These are phyloP conservation scores for Triplophysa siluroides DNA, from an alignment of 2,113 vertebrate genomes.

Conservation along the genomic window DNA sequence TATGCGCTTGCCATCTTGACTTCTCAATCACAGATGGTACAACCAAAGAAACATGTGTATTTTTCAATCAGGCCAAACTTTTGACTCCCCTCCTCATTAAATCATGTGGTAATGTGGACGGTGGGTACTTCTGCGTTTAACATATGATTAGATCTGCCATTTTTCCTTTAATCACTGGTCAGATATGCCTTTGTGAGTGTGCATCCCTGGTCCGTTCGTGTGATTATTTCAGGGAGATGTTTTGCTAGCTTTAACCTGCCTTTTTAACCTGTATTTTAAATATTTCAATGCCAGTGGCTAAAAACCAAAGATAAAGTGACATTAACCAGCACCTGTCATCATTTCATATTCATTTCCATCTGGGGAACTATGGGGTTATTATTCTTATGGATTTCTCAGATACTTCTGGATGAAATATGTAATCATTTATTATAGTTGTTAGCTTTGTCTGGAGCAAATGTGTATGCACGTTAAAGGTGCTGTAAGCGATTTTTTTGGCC, in stretches of 20 bases:
- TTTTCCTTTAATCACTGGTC: neutral
- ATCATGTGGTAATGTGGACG: neutral
- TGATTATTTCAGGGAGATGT: slow-evolving; percentile 57
- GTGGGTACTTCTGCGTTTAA: neutral
- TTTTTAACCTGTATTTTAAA: slow-evolving; percentile 39
- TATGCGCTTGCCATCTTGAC: slow-evolving; percentile 66
- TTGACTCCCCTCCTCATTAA: neutral
- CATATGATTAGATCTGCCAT: neutral
- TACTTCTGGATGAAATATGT: neutral
- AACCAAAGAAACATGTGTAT: slow-evolving; percentile 31
- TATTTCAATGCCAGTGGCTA: slow-evolving; percentile 59
- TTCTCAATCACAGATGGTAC: slow-evolving; percentile 41
- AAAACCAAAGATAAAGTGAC: slow-evolving; percentile 58
- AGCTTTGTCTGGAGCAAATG: neutral
- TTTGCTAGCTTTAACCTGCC: slow-evolving; percentile 52
- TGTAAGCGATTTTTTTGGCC: neutral
- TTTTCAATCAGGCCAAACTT: slow-evolving; percentile 23
- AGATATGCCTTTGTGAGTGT: neutral
- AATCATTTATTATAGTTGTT: neutral
- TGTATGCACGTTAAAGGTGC: neutral
- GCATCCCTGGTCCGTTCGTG: slow-evolving; percentile 2
- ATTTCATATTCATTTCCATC: slow-evolving; percentile 26
- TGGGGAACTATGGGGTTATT: slow-evolving; percentile 1
- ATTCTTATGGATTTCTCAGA: neutral
- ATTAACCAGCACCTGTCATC: slow-evolving; percentile 33